Evolutionary conservation across 2,797 vertebrate species (phyloP).

Genomic region (Danio kyathit): DNA sequence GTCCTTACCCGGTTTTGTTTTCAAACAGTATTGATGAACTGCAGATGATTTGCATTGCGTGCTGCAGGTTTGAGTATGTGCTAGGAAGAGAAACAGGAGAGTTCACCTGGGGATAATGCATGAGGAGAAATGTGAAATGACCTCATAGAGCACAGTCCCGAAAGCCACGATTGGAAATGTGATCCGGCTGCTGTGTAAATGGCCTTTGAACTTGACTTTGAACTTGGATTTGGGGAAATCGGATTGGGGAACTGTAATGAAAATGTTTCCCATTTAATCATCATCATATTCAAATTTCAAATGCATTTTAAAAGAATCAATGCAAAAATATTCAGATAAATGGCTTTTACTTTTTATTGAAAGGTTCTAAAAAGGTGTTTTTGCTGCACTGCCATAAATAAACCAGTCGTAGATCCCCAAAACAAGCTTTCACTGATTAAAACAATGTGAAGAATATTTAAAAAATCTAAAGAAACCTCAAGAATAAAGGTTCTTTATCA

Average conservation of each 20-base stretch:
- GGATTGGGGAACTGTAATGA: not conserved
- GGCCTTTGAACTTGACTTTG: slow-evolving; percentile 44
- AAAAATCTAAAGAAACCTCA: too few relatives aligned
- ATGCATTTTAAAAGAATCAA: not conserved
- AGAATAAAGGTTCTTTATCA: too few relatives aligned
- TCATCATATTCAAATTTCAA: too few relatives aligned
- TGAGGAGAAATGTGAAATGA: slow-evolving; percentile 25
- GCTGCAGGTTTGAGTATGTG: slow-evolving; percentile 22
- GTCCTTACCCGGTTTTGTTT: slow-evolving; percentile 14
- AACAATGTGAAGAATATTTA: too few relatives aligned
- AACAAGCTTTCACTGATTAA: too few relatives aligned
- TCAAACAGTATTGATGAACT: slow-evolving; percentile 30
- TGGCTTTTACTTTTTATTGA: too few relatives aligned
- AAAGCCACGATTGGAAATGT: slow-evolving; percentile 29
- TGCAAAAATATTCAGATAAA: not conserved
- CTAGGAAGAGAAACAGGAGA: slow-evolving; percentile 15
- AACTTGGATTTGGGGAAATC: slow-evolving; percentile 17
- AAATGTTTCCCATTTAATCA: not conserved
- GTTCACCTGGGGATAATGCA: slow-evolving; percentile 50
- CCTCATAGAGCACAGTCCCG: slow-evolving; percentile 2
- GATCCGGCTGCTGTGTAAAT: slow-evolving; percentile 11
- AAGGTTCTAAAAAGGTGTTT: too few relatives aligned
- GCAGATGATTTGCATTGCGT: slow-evolving; percentile 15
- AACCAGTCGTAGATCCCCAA: too few relatives aligned
- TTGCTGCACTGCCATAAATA: too few relatives aligned